A percentile compares a stretch with the other conserved stretches of the same genome.
These are phyloP conservation scores for Solen grandis DNA, from an alignment of 1,140 invertebrate genomes.

Conservation along the genomic window DNA sequence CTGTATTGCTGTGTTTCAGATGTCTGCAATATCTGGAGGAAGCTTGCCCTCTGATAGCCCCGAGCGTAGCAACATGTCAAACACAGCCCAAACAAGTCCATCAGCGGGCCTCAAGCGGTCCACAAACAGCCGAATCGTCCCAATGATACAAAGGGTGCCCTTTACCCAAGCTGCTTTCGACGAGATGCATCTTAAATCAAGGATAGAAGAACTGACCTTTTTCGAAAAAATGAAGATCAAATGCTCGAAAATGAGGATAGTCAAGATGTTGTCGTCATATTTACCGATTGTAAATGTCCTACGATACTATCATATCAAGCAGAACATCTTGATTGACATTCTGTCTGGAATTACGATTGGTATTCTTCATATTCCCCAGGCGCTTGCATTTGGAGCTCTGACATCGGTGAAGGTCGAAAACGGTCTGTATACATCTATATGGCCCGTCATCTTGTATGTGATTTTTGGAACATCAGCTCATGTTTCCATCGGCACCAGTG, in stretches of 20 bases:
- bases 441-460: constrained; percentile 82
- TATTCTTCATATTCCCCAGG: constrained; percentile 82
- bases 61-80: too few relatives aligned
- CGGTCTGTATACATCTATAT: constrained; percentile 83
- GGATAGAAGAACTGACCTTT: constrained; percentile 31
- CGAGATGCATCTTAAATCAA: constrained; percentile 67
- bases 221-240: constrained; percentile 55
- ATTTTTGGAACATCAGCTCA: constrained; percentile 83
- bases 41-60: too few relatives aligned
- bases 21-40: too few relatives aligned
- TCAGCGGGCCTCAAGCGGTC: too few relatives aligned
- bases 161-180: constrained; percentile 71
- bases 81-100: too few relatives aligned
- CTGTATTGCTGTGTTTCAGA: too few relatives aligned
- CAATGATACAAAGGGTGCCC: constrained; percentile 59
- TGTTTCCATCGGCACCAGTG: constrained; percentile 80
- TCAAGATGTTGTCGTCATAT: constrained; percentile 69
- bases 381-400: constrained; percentile 82
- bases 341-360: constrained; percentile 82
- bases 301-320: constrained; percentile 78
- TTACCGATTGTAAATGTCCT: constrained; percentile 75
- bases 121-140: too few relatives aligned
- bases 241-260: constrained; percentile 66
- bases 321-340: constrained; percentile 78
- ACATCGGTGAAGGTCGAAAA: constrained; percentile 81